Base-by-base conservation (phyloP, 2,888 invertebrate genomes). In the Stegana nigrithorax region DNA sequence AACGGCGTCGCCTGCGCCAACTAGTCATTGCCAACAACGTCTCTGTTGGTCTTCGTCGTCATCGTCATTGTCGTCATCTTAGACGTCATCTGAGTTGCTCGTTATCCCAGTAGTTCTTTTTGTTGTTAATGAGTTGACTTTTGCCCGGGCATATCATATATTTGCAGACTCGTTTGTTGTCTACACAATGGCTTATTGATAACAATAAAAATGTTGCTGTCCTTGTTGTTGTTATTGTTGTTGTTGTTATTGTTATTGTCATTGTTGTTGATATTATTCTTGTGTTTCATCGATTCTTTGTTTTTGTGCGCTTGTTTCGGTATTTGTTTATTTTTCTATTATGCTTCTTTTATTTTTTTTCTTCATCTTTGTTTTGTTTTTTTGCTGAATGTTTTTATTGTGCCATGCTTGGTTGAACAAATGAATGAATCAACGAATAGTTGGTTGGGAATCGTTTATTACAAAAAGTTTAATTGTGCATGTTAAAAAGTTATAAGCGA, bases 51-150 rank as follows among this genome's bases (percentile, higher is more conserved):
- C 44, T 6, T 39, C 17, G 21, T 53, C 59, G 27, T 55, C 25
- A 8, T 55, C 32, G n/a, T 62, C 44, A 2, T 45, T 14, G 23
- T 51, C 51, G n/a, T 32, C 27, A 26, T 56, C n/a, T n/a, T n/a
- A n/a, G n/a, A n/a, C 29, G 56, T 25, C 67, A 50, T 61, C 59
- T 62, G 51, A 32, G 32, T n/a, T 44, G 10, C 21, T 44, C 17
- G 23, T 51, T 23, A 25, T 27, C 2, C 17, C 14, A 3, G 7
- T 51, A n/a, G 23, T 51, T 29, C 17, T 44, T n/a, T 44, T 51
- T 10, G 51, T 55, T 55, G 50, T 53, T 67, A 73, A 71, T 73
- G 73, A 69, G 66, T 69, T 73, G 68, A 71, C 69, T 71, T 69
- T 72, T 69, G 64, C 63, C 21, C 53, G 50, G 50, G 53, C 60